Conservation (phyloP, 1,140 invertebrate species). For the Theocolax elegans region DNA sequence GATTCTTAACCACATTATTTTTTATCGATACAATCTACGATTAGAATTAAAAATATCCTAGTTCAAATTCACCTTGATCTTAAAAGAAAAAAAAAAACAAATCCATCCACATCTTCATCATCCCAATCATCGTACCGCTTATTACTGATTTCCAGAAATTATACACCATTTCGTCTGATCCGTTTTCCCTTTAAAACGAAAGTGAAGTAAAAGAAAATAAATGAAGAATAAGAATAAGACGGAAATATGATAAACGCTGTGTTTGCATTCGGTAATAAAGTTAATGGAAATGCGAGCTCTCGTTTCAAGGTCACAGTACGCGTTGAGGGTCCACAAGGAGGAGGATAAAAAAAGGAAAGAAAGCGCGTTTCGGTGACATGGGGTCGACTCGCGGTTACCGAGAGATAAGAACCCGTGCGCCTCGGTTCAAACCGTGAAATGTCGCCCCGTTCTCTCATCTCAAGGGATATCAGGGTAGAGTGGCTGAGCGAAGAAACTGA, state of each 20-base stretch:
- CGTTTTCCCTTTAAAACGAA: no score
- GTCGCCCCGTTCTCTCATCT: conserved; percentile 49
- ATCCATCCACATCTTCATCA: no score
- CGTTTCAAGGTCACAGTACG: conserved; percentile 24
- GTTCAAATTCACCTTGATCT: no score
- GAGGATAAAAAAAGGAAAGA: background rate
- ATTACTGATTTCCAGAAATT: no score
- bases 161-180: no score
- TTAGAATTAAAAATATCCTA: no score
- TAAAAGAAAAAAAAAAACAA: no score
- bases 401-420: conserved; percentile 58
- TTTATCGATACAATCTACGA: no score
- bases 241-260: background rate
- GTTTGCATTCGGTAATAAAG: conserved; percentile 17
- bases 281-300: conserved; percentile 14
- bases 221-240: background rate
- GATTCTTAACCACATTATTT: no score
- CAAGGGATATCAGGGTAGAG: conserved; percentile 60
- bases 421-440: conserved; percentile 50
- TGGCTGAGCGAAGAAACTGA: conserved; percentile 52
- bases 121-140: no score
- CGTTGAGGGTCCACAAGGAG: no score
- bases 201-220: background rate
- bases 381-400: conserved; percentile 24
- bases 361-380: conserved; percentile 1